Percentiles rank a stretch among this genome's conserved stretches.
Conservation (phyloP, 1,140 invertebrate genomes). For the Teleopsis dalmanni region DNA sequence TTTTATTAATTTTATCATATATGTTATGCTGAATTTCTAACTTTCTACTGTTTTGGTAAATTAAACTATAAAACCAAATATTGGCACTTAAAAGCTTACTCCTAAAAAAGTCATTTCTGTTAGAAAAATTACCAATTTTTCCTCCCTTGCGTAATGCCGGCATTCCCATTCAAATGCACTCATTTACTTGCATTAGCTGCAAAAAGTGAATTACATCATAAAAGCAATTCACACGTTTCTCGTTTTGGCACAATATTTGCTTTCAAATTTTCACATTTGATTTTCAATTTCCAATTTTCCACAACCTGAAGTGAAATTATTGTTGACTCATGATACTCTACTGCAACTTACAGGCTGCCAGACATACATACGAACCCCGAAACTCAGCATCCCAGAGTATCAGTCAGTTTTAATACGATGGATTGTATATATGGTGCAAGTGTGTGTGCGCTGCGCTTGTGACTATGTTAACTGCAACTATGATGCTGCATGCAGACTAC, state of each 20-base stretch:
- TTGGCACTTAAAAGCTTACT: too few relatives aligned
- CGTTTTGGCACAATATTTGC: slow-evolving; percentile 9
- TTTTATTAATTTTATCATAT: too few relatives aligned
- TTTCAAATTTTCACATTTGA: slow-evolving; percentile 12
- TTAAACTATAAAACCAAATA: too few relatives aligned
- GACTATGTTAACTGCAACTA: not conserved
- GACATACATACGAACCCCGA: not conserved
- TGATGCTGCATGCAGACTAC: not conserved
- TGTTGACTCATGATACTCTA: slow-evolving; percentile 7
- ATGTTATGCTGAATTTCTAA: too few relatives aligned
- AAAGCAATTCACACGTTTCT: too few relatives aligned
- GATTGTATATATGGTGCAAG: not conserved
- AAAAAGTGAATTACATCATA: too few relatives aligned
- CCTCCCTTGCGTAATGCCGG: too few relatives aligned
- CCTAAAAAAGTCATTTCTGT: too few relatives aligned
- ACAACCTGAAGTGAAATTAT: slow-evolving; percentile 7
- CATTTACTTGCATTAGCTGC: too few relatives aligned
- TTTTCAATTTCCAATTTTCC: slow-evolving; percentile 12
- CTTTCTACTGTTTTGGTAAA: too few relatives aligned
- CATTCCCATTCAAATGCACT: too few relatives aligned
- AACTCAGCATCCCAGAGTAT: not conserved
- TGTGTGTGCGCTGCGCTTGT: not conserved
- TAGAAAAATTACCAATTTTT: too few relatives aligned
- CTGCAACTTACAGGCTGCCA: not conserved
- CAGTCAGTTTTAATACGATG: not conserved